Percentiles rank a stretch among this genome's conserved stretches.
phyloP scores from a whole-genome alignment of 1,140 invertebrate genomes.

The Sitobion miscanthi region DNA sequence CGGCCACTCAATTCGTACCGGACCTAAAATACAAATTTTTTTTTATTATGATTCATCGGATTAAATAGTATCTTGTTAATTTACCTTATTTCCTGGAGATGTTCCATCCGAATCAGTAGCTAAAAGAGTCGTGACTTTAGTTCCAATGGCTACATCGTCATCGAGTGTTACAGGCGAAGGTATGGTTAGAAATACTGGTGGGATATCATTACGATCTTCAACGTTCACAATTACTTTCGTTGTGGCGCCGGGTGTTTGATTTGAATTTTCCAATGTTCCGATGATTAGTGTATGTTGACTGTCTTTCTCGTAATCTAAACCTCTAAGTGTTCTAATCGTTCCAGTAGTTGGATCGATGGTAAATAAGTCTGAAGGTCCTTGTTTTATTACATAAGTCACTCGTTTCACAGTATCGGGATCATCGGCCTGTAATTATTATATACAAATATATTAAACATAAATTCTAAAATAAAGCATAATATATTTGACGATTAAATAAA shows the following conservation, averaged over 20 bases:
- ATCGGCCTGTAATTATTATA: slow-evolving; percentile 65
- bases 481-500: too few relatives aligned
- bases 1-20: slow-evolving; percentile 82
- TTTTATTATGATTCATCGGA: not conserved
- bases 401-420: slow-evolving; percentile 79
- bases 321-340: slow-evolving; percentile 74
- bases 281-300: slow-evolving; percentile 77
- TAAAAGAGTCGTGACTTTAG: slow-evolving; percentile 76
- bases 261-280: slow-evolving; percentile 81
- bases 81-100: slow-evolving; percentile 78
- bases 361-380: slow-evolving; percentile 82
- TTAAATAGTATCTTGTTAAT: slow-evolving; percentile 53
- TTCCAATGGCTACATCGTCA: slow-evolving; percentile 81
- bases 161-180: slow-evolving; percentile 82
- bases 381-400: slow-evolving; percentile 83
- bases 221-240: slow-evolving; percentile 79
- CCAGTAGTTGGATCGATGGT: slow-evolving; percentile 81
- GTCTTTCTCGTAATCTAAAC: slow-evolving; percentile 80
- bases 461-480: too few relatives aligned
- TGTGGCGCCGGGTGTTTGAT: slow-evolving; percentile 73
- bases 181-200: slow-evolving; percentile 82
- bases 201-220: slow-evolving; percentile 80
- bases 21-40: slow-evolving; percentile 63
- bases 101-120: slow-evolving; percentile 84
- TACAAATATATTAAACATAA: not conserved